Base-by-base conservation (phyloP, 2,797 vertebrate genomes). In the Tragelaphus oryx region DNA sequence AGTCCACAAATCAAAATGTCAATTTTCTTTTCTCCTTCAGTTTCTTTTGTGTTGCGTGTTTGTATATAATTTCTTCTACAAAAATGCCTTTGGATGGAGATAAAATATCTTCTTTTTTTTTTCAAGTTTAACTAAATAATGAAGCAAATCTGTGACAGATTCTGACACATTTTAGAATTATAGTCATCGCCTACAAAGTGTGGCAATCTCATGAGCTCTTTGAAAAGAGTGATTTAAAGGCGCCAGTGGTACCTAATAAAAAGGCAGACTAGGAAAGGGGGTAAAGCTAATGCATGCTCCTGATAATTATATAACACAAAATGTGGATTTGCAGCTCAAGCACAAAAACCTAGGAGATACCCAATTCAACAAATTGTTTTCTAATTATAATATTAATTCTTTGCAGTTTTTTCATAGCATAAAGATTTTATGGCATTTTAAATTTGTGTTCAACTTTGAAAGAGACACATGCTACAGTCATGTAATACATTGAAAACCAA, bases 41-140 rank as follows among this genome's bases (percentile, higher is more conserved):
- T 97, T 3, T 76, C 91, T 97, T 97, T 95, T 97, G 96, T 96
- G 89, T 96, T 54, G 80, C 85, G 48, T 91, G 74, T 95, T 91
- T 92, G 81, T 97, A 92, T 97, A 96, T 97, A 97, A 97, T 96
- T 98, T 98, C 92, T 97, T 97, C 93, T 96, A 92, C 33, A 60
- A 91, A 95, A 90, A 89, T 54, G 78, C 81, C 93, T 97, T 98
- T 96, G 90, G 80, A 97, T 93, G 92, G 91, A 94, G 60, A 74
- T 87, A 91, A 55, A 97, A 76, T 75, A 71, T 85, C 79, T 44
- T 44, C 10, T 50, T 55, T 78, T 91, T 91, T 71, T 97, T 89
- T 93, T 41, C 78, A 86, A 94, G 81, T 80, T 96, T 96, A 96
- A 93, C 95, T 91, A 93, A 97, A 96, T 97, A 95, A 96, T 96